Evolutionary conservation across 92 coral and sea anemone genomes (phyloP), one percentile per base, ranked within the genome.

Genomic region (Muricea muricata): DNA sequence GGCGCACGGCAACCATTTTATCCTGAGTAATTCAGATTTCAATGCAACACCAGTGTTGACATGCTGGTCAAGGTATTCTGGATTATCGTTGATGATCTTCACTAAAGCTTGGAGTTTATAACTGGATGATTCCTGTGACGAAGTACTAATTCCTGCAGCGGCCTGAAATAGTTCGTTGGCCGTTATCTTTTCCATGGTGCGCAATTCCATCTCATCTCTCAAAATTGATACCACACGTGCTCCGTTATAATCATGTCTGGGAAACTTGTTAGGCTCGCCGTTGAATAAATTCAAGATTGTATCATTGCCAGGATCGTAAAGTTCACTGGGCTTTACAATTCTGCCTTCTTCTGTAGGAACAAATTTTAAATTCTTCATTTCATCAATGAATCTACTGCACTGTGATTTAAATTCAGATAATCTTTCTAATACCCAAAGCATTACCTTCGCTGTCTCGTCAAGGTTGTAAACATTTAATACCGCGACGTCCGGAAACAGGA

Each of bases 241-340:
- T 72, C 93, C 87, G 39, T 92, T 82, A 63, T 89, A 95, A 55
- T 93, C 97, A 12, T 90, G 80, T 58, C 83, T 85, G 4, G 98
- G 98, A 85, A 95, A 95, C 31, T 88, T 92, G 24, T 90, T 80
- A 3, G 92, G 58, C 42, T 95, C 97, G 11, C 94, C 94, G 46
- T 87, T 89, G 63, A 93, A 92, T 40, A 95, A 86, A 65, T 92
- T 87, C 45, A 90, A 87, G 23, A 95, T 74, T 37, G 89, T 87
- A 26, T 90, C 96, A 50, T 95, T 97, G 23, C 92, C 93, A 1
- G 98, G 97, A 58, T 95, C 98, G 65, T 92, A 95, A 23, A 95
- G 89, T 21, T 93, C 96, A 67, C 89, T 83, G 1, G 98, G 98
- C 31, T 94, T 87, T 79, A 88, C 85, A 60, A 91, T 39, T 66